Percentiles rank a stretch among this genome's conserved stretches.
Evolutionary conservation across 2,888 invertebrate genomes (phyloP).

Genomic region (Beris chalybata): DNA sequence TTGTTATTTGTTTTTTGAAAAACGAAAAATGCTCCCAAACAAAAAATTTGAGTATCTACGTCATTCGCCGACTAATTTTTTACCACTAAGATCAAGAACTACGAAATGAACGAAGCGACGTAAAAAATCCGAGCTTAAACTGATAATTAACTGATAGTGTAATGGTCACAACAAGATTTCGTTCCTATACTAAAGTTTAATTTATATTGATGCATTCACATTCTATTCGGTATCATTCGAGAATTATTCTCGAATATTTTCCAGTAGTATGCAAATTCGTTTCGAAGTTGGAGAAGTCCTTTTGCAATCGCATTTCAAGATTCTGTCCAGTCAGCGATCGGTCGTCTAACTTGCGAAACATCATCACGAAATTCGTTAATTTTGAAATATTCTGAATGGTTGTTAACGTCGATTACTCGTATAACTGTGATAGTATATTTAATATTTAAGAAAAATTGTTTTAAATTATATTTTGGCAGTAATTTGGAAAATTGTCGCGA

Average conservation of each 20-base stretch:
- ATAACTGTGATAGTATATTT: background rate
- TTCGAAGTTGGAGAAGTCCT: constrained; percentile 4
- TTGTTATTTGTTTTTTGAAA: background rate
- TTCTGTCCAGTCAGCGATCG: constrained; percentile 7
- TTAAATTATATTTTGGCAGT: background rate
- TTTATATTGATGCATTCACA: background rate
- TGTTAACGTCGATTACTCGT: background rate
- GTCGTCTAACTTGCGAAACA: constrained; percentile 6
- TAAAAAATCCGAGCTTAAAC: constrained; percentile 21
- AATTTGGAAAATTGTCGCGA: background rate
- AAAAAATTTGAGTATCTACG: constrained; percentile 13
- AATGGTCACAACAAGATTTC: constrained; percentile 21
- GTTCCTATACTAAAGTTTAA: constrained; percentile 6
- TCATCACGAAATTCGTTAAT: background rate
- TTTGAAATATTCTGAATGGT: background rate
- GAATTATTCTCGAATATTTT: constrained; percentile 6
- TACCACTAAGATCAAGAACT: background rate
- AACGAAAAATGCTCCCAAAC: too few species aligned
- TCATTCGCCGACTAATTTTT: constrained; percentile 6
- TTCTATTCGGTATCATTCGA: constrained; percentile 21
- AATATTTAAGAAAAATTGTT: background rate
- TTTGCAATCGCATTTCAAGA: background rate
- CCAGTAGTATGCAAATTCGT: constrained; percentile 3
- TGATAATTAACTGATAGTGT: constrained; percentile 26
- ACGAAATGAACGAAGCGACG: constrained; percentile 2